Evolutionary conservation across 2,113 vertebrate species (phyloP), one percentile per base, ranked within the genome.

Genomic region (Verasper variegatus): DNA sequence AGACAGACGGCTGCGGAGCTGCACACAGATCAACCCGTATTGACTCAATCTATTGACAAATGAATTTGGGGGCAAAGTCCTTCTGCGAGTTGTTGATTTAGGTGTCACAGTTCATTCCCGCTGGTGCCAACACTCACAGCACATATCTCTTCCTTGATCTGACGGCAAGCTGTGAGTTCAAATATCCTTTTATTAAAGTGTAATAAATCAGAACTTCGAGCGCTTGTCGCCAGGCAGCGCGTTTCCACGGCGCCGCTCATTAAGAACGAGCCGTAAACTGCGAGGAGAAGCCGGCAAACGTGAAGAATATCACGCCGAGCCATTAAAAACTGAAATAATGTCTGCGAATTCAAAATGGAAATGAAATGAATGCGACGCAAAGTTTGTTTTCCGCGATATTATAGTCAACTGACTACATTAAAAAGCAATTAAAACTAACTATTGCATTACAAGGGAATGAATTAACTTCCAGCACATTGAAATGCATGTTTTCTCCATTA

Each of bases 31-130:
- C 93, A 93, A 67, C 91, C 75, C 88, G 66, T 93, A 94, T 94
- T 94, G 93, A 95, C 94, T 93, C 91, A 92, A 88, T 88, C 83
- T 95, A 94, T 95, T 95, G 94, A 95, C 94, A 94, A 74, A 93
- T 89, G 94, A 94, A 93, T 95, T 94, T 94, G 78, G 88, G 90
- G 91, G 91, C 92, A 94, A 93, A 94, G 94, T 93, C 94, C 90
- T 91, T 92, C 92, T 92, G 91, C 90, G 92, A 93, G 91, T 86
- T 94, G 93, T 95, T 94, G 91, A 91, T 94, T 95, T 93, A 91
- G 92, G 90, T 94, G 94, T 94, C 94, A 93, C 90, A 88, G 91
- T 94, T 95, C 94, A 95, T 89, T 88, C 83, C 88, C 51, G 83
- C 84, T 80, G 78, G 91, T 92, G 93, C 94, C 92, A 93, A 92